Percentiles rank a stretch among this genome's conserved stretches.
Evolutionary conservation across 2,888 invertebrate genomes (phyloP).

Genomic region (Cacoxenus indagator): DNA sequence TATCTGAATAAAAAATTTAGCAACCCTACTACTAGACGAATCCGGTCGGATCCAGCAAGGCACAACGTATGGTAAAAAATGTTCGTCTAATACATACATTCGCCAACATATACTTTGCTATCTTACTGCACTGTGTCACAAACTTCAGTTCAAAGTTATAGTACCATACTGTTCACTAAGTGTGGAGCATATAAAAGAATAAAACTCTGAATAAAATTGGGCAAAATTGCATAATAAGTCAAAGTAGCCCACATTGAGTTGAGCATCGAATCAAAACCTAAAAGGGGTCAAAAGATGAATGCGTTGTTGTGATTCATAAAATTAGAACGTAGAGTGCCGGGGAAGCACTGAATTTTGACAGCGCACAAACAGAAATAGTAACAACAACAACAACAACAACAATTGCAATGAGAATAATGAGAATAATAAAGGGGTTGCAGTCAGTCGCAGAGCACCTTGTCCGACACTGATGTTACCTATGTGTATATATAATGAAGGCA

Average conservation of each 20-base stretch:
- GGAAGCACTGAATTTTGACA: conserved; percentile 51
- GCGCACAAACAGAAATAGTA: conserved; percentile 43
- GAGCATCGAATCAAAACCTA: conserved; percentile 32
- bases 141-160: no score
- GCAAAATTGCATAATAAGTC: conserved; percentile 65
- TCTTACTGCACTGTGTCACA: no score
- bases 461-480: conserved; percentile 39
- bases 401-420: not conserved
- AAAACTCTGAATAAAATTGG: conserved; percentile 3
- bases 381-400: conserved; percentile 23
- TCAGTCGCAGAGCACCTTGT: not conserved
- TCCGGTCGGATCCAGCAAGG: no score
- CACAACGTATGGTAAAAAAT: no score
- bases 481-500: conserved; percentile 36
- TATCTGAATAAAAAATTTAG: no score
- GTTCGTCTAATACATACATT: no score
- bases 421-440: not conserved
- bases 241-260: conserved; percentile 51
- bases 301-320: conserved; percentile 63
- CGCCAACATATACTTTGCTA: no score
- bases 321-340: conserved; percentile 40
- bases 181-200: not conserved
- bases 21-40: no score
- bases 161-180: no score
- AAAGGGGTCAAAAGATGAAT: conserved; percentile 46